These are phyloP conservation scores for Enteromius anoplus DNA, from an alignment of 2,797 vertebrate species.

Conservation along the genomic window DNA sequence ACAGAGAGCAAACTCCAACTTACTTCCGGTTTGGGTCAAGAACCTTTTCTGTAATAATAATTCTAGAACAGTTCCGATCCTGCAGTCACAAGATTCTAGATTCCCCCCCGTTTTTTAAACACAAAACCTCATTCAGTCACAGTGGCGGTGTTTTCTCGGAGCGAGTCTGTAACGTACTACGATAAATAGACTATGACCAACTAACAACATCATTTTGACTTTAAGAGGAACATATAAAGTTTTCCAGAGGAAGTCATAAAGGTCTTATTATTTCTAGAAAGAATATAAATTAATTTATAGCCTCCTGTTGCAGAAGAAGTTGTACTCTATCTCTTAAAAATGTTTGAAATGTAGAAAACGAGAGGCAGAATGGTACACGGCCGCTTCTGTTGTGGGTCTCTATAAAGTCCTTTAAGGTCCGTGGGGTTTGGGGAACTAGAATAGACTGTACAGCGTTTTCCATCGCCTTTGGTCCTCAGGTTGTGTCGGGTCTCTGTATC, in stretches of 20 bases:
- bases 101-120: slow-evolving; percentile 44
- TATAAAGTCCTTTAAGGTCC: not conserved
- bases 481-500: not conserved
- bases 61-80: slow-evolving; percentile 21
- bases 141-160: slow-evolving; percentile 69
- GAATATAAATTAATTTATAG: slow-evolving; percentile 82
- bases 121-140: slow-evolving; percentile 54
- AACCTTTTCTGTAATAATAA: not conserved
- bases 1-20: slow-evolving; percentile 43
- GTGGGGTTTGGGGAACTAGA: not conserved
- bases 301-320: slow-evolving; percentile 79
- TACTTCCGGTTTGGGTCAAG: slow-evolving; percentile 29
- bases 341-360: slow-evolving; percentile 66
- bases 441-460: slow-evolving; percentile 34
- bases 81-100: slow-evolving; percentile 26
- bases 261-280: slow-evolving; percentile 69
- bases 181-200: slow-evolving; percentile 73
- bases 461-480: slow-evolving; percentile 13
- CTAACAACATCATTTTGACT: slow-evolving; percentile 56
- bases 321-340: slow-evolving; percentile 71
- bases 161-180: slow-evolving; percentile 65
- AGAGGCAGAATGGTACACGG: slow-evolving; percentile 62
- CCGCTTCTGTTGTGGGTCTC: not conserved
- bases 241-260: slow-evolving; percentile 53
- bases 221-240: slow-evolving; percentile 50